Base-by-base conservation (phyloP, 2,888 invertebrate species). In the Stenchaetothrips biformis region DNA sequence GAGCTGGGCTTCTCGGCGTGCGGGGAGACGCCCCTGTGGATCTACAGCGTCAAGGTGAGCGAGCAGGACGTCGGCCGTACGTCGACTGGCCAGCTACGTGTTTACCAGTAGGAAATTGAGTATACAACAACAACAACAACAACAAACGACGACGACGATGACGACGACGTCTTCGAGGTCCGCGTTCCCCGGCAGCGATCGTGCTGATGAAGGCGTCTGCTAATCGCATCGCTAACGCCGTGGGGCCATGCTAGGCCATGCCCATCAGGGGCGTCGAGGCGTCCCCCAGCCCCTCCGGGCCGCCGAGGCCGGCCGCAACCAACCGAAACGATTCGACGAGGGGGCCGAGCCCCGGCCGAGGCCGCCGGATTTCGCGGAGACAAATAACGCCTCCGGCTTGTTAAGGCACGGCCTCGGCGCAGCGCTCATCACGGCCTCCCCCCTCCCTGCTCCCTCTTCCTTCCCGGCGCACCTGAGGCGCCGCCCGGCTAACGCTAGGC, bases 11-110 rank as follows among this genome's bases (percentile, higher is more conserved):
- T 94, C 86, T 92, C 92, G 48, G 90, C 91, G 11, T 91, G 91
- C 83, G 91, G 91, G 67, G 95, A 95, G 86, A 94, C 94, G 0
- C 95, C 95, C 48, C 90, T 96, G 62, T 96, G 96, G 96, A 90
- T 94, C 82, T 94, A 94, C 85, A 92, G 93, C 84, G 91, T 94
- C 77, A 90, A 91, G 90, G 93, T 93, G 86, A 84, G 83, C 81
- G 67, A 48, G 53, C 77, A 53, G 77, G 59, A 77, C 78, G 11
- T 1, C 74, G 48, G 62, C 62, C 79, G 77, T 25, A 49, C 53
- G 77, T 67, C 37, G 47, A 8, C 48, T 59, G 48, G 37, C 47
- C 7, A 47, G 25, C 21, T 9, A 25, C 18, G 13, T 25, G 67
- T 77, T 74, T 2, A 53, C n/a, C 49, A 27, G 81, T 67, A 25